Evolutionary conservation across 2,888 invertebrate species (phyloP), one percentile per base, ranked within the genome.

Genomic region (Epirrhoe tristata): DNA sequence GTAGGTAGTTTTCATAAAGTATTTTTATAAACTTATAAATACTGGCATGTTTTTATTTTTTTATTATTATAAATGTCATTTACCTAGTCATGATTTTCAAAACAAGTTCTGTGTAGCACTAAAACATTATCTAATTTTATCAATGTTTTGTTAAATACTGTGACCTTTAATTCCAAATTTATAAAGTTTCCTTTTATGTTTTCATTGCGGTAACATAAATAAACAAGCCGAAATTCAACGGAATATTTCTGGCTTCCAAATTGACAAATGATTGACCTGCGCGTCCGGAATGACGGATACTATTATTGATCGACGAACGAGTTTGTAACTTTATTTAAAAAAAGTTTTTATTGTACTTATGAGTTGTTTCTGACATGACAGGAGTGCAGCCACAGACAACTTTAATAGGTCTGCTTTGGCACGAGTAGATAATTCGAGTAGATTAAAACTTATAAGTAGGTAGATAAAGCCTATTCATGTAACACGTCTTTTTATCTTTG

Each of bases 241-340:
- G 17, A 55, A 43, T 46, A 48, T 16, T 39, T 50, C 32, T 52
- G 32, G 14, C 14, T 36, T 34, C 58, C 63, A 39, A 53, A 54
- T 52, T 69, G 63, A 61, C 61, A 68, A 59, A 58, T 58, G 24
- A 59, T 24, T 63, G 59, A 65, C 62, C 43, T 59, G 60, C 55
- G 61, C 66, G 55, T 36, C 62, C 52, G 69, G 66, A 58, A 77
- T 77, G 75, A 61, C 74, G 55, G 74, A 76, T 46, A n/a, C 61
- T 6, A 63, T 76, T 69, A 73, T 75, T 56, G 81, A 81, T 71
- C 78, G 71, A 54, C 78, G 80, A 69, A 71, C 65, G 60, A 74
- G 82, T 83, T 74, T 58, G 78, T 77, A 69, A 53, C 43, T 55
- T 24, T n/a, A 46, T 12, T 32, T 46, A 58, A 48, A 32, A n/a